phyloP scores from a whole-genome alignment of 2,797 vertebrate genomes.

The Pseudochromis fuscus region DNA sequence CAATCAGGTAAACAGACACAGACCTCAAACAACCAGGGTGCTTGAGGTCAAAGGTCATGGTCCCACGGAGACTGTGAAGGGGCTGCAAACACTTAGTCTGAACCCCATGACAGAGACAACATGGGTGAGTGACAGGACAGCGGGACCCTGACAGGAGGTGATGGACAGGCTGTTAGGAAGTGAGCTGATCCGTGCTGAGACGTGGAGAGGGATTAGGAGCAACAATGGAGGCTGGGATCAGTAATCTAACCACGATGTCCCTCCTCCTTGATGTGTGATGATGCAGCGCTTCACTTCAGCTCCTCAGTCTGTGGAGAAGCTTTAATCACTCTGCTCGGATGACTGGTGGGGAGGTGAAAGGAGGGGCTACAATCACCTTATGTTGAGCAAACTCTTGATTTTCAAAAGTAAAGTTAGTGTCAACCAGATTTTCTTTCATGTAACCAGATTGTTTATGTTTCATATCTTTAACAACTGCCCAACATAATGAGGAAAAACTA shows the following conservation, averaged over 20 bases:
- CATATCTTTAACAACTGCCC: too few relatives aligned
- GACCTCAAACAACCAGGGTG: slow-evolving; percentile 19
- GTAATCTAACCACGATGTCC: slow-evolving; percentile 31
- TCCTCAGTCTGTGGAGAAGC: background rate
- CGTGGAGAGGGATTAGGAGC: slow-evolving; percentile 37
- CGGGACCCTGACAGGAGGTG: slow-evolving; percentile 32
- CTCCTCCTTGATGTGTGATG: slow-evolving; percentile 18
- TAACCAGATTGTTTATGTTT: too few relatives aligned
- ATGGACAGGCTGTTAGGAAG: slow-evolving; percentile 30
- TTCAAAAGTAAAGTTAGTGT: too few relatives aligned
- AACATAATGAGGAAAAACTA: too few relatives aligned
- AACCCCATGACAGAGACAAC: slow-evolving; percentile 62
- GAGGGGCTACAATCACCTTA: too few relatives aligned
- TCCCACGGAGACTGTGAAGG: slow-evolving; percentile 11
- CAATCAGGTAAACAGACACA: slow-evolving; percentile 9
- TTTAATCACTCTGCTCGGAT: background rate
- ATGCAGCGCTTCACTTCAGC: slow-evolving; percentile 10
- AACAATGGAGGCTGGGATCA: slow-evolving; percentile 41
- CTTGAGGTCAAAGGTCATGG: slow-evolving; percentile 51
- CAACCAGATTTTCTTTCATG: too few relatives aligned
- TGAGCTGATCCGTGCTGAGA: slow-evolving; percentile 33
- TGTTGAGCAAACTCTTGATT: too few relatives aligned
- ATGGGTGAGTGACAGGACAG: slow-evolving; percentile 47
- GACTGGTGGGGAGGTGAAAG: too few relatives aligned
- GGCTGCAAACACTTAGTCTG: slow-evolving; percentile 56